phyloP scores from a whole-genome alignment of 2,888 invertebrate species.

The Drosophila cracens region DNA sequence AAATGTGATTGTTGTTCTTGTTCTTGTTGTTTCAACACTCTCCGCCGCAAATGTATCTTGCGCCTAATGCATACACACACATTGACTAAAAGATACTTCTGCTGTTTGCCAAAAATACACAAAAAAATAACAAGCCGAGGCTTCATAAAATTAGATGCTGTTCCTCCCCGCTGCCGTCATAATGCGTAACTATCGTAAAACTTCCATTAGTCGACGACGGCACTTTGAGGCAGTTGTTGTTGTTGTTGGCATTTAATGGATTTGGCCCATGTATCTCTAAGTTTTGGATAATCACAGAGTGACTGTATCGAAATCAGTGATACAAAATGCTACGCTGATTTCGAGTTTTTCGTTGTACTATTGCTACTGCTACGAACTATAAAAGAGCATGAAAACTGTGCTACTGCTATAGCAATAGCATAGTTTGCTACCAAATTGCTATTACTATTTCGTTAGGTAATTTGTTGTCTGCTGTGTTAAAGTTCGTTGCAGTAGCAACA shows the following conservation, averaged over 20 bases:
- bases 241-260: neutral
- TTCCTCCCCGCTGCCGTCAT: slow-evolving; percentile 26
- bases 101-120: slow-evolving; percentile 16
- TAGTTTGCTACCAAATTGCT: neutral
- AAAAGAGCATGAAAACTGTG: neutral
- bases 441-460: neutral
- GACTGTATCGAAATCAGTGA: slow-evolving; percentile 6
- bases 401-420: neutral
- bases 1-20: slow-evolving; percentile 61
- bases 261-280: slow-evolving; percentile 26
- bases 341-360: neutral
- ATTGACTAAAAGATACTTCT: slow-evolving; percentile 55
- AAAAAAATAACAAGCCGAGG: neutral
- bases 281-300: too few relatives aligned
- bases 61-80: slow-evolving; percentile 53
- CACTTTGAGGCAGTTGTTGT: slow-evolving; percentile 14
- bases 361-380: neutral
- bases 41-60: slow-evolving; percentile 35
- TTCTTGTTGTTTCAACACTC: slow-evolving; percentile 37
- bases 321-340: neutral
- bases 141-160: slow-evolving; percentile 54
- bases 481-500: neutral
- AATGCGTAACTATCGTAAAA: slow-evolving; percentile 73
- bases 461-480: neutral
- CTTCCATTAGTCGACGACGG: slow-evolving; percentile 64